Conservation (phyloP, 2,888 invertebrate genomes). For the Pseudanteris insignis region DNA sequence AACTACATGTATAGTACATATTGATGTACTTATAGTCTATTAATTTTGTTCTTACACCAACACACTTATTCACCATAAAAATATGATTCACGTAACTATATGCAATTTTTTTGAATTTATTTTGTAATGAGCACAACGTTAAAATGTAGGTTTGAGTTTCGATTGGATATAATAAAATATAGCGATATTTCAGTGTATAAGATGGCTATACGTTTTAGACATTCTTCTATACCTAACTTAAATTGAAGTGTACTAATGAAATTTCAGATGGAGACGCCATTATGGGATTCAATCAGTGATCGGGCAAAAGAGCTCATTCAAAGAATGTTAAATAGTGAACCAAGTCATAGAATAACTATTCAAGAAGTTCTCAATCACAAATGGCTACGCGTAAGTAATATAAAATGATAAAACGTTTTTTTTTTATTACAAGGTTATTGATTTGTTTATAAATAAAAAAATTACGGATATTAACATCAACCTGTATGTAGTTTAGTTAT, state of each 20-base stretch:
- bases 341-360: slow-evolving; percentile 90
- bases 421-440: no score
- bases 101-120: no score
- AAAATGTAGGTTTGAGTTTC: no score
- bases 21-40: no score
- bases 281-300: slow-evolving; percentile 94
- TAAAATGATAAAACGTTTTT: no score
- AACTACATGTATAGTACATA: no score
- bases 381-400: slow-evolving; percentile 93
- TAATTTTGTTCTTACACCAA: no score
- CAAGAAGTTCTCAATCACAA: slow-evolving; percentile 95
- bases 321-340: slow-evolving; percentile 92
- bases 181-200: neutral
- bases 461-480: no score
- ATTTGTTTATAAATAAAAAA: no score
- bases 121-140: neutral
- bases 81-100: no score
- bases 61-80: no score
- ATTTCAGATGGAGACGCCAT: slow-evolving; percentile 82
- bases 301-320: slow-evolving; percentile 94
- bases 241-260: neutral
- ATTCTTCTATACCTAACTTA: neutral
- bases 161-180: neutral
- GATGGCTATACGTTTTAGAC: neutral
- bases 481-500: no score